Evolutionary conservation across 2,888 invertebrate species (phyloP), one percentile per base, ranked within the genome.

Genomic region (Azorinus chamasolen): DNA sequence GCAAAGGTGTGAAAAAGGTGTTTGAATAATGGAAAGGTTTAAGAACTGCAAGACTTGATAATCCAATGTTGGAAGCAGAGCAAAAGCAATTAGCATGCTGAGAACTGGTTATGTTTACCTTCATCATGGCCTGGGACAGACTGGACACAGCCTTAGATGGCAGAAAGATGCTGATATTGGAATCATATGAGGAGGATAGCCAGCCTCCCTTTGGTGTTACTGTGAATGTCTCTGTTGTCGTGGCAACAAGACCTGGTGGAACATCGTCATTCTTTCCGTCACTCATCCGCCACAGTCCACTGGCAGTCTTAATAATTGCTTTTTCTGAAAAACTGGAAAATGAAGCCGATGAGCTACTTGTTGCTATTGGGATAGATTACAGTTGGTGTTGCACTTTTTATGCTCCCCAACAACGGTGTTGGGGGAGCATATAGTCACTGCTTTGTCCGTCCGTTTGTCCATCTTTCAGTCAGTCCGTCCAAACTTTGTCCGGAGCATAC

Each of bases 121-220:
- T 91, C 75, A 92, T 78, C 14, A 85, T 85, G 22, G 90, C 83
- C 27, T 87, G 83, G 12, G 88, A 64, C 0, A 86, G 75, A 6
- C 59, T 64, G n/a, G 79, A 78, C 2, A 90, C 85, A 10, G 89
- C 87, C 43, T 88, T 87, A 2, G 86, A 80, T 5, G 92, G 92
- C 5, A 92, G 85, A 43, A 85, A 83, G 12, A 92, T 74, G 43
- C 81, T 80, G 20, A 92, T 82, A 46, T 88, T 88, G 20, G 79
- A 83, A 65, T 91, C 88, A 20, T 83, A 80, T 5, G 87, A 75
- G 8, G 91, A 91, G 24, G 88, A 77, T 51, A 90, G 90, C 63
- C 88, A 79, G 6, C 92, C 92, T 4, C 92, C 92, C 37, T 81
- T 70, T 16, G 85, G 85, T 8, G 89, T 90, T 14, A 92, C 84